Evolutionary conservation across 2,797 vertebrate genomes (phyloP), one percentile per base, ranked within the genome.

Genomic region (Notolabrus celidotus): DNA sequence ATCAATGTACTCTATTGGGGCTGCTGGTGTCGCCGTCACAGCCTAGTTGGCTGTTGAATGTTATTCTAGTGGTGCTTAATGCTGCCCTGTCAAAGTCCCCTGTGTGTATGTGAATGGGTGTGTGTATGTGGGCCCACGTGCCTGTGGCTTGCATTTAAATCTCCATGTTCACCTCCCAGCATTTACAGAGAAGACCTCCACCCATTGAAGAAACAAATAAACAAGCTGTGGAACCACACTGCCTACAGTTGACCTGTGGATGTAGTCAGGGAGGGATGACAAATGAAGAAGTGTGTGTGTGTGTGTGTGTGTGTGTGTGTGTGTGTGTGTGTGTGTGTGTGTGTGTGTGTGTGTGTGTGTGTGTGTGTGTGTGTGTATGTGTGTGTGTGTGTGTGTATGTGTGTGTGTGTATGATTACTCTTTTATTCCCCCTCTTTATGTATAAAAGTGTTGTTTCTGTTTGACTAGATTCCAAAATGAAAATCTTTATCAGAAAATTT

Each of bases 1-100:
- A 56, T 16, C 61, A 71, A 79, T 70, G 59, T 82, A 52, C 83
- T 84, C 85, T 85, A 39, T 41, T 25, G 82, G 79, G 86, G 69
- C 49, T 16, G 56, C 22, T 7, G 46, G 59, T 83, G 77, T 87
- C 79, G 64, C 76, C 56, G 87, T 87, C 84, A 75, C 27, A 41
- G 53, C 77, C 62, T 89, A 86, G 89, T 89, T 86, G 87, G 88
- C 78, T 74, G 82, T 82, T 84, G 69, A 86, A 89, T 86, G 77
- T 85, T 84, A 72, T 89, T 88, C 80, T 53, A n/a, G n/a, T n/a
- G 47, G 54, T 76, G 64, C 71, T 81, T 85, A 85, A 85, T 75
- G 74, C 55, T 68, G 73, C 9, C 57, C 43, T 80, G 61, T 82
- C 78, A 71, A 51, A 68, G 52, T 79, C 55, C 64, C 54, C 9